These are phyloP conservation scores for Apoda limacodes DNA, from an alignment of 2,888 invertebrate species.

Conservation along the genomic window DNA sequence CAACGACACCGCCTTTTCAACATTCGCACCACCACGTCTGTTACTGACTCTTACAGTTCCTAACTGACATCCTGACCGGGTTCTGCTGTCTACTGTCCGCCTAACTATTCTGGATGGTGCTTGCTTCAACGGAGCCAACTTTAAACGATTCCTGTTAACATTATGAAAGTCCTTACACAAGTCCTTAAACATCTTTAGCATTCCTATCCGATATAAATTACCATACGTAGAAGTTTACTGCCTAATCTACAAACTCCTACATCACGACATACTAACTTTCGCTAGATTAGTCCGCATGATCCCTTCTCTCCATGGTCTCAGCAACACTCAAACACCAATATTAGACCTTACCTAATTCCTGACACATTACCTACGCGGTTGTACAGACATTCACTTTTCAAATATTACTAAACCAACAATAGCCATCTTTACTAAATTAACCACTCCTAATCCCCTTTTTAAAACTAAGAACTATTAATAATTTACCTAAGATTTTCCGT, in stretches of 20 bases:
- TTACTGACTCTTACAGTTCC: slow-evolving; percentile 20
- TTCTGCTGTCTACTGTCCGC: background rate
- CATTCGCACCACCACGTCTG: slow-evolving; percentile 39
- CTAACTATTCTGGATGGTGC: slow-evolving; percentile 33
- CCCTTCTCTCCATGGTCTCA: no score
- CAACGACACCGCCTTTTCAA: slow-evolving; percentile 34
- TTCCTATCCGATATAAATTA: slow-evolving; percentile 43
- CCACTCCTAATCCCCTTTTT: slow-evolving; percentile 54
- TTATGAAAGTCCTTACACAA: slow-evolving; percentile 56
- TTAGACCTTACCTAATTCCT: no score
- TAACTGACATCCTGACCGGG: background rate
- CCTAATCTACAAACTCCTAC: no score
- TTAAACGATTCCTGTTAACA: slow-evolving; percentile 38
- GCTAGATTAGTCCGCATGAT: no score
- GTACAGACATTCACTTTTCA: slow-evolving; percentile 46
- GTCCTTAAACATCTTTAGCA: slow-evolving; percentile 42
- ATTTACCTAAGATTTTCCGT: slow-evolving; percentile 49
- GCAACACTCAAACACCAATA: no score
- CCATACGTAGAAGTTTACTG: slow-evolving; percentile 1
- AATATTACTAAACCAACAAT: slow-evolving; percentile 54
- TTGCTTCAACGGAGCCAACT: slow-evolving; percentile 43
- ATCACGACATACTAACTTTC: no score
- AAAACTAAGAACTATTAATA: slow-evolving; percentile 41
- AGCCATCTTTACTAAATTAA: slow-evolving; percentile 46
- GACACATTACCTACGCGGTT: no score